Evolutionary conservation across 2,888 invertebrate species (phyloP), one percentile per base, ranked within the genome.

Genomic region (Asteroscopus sphinx): DNA sequence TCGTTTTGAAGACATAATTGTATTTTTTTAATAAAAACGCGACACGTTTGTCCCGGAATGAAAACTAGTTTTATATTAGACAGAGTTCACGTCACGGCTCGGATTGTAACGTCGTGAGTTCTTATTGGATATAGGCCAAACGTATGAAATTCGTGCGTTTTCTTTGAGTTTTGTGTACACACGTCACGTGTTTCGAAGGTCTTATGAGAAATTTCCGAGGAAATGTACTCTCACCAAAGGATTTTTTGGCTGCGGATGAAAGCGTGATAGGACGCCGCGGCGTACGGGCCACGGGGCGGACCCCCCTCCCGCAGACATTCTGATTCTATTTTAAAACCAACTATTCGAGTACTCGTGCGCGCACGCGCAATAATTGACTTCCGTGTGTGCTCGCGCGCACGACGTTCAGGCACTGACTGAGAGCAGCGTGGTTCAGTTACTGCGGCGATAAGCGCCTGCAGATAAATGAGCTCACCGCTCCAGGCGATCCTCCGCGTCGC

Each of bases 261-360:
- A 93, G 79, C 94, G 93, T 82, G 92, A 85, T 85, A 93, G 91
- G 90, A 93, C 90, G 88, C 92, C 96, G 79, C 96, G 96, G 80
- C 95, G 95, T 76, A 97, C 95, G 69, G 96, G 96, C 97, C 97
- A 97, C 86, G 97, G 97, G 79, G 95, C 96, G 86, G 96, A 95
- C 81, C 94, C 94, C 84, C 92, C 94, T 83, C 95, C 94, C 81
- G 87, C 83, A 82, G 95, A 94, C 92, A 93, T 94, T 90, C 92
- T 91, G 86, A 65, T 80, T 88, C 92, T 93, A 93, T 86, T 91
- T 90, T 93, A 91, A 88, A 89, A 82, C 81, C 66, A 92, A 87
- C 95, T 95, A 95, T 95, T 89, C 89, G 91, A 87, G 91, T 89
- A 89, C 84, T 83, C 77, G 85, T 86, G 87, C 90, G 93, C 90